A percentile compares a stretch with the other conserved stretches of the same genome.
These are phyloP conservation scores for Epinotia bilunana DNA, from an alignment of 2,888 invertebrate genomes.

Conservation along the genomic window DNA sequence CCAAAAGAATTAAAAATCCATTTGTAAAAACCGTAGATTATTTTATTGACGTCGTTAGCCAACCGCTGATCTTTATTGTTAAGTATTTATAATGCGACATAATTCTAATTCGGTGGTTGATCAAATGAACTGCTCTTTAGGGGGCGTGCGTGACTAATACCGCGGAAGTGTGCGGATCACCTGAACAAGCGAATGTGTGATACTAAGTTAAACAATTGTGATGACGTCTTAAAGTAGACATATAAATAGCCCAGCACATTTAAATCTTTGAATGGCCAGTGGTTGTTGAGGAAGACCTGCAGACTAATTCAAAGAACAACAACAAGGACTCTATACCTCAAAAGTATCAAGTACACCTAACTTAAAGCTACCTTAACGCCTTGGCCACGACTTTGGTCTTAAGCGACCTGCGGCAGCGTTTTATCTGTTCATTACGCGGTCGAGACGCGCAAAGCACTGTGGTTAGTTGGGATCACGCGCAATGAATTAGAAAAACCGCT, in stretches of 20 bases:
- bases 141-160: constrained; percentile 70
- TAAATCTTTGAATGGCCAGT: too few species aligned
- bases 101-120: constrained; percentile 47
- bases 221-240: not conserved
- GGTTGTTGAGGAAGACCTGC: not conserved
- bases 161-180: constrained; percentile 48
- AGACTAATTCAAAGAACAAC: not conserved
- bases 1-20: constrained; percentile 5
- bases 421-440: too few species aligned
- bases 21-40: not conserved
- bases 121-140: constrained; percentile 62
- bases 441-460: too few species aligned
- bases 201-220: constrained; percentile 1
- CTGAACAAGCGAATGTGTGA: constrained; percentile 30
- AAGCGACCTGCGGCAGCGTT: too few species aligned
- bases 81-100: constrained; percentile 30
- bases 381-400: too few species aligned
- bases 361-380: not conserved
- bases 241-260: not conserved
- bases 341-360: not conserved
- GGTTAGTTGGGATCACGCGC: too few species aligned
- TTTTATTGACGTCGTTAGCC: constrained; percentile 1
- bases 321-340: not conserved
- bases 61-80: constrained; percentile 21
- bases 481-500: too few species aligned